Percentiles rank a stretch among this genome's conserved stretches.
Conservation (phyloP, 2,797 vertebrate species). For the Neosilurus hyrtlii region DNA sequence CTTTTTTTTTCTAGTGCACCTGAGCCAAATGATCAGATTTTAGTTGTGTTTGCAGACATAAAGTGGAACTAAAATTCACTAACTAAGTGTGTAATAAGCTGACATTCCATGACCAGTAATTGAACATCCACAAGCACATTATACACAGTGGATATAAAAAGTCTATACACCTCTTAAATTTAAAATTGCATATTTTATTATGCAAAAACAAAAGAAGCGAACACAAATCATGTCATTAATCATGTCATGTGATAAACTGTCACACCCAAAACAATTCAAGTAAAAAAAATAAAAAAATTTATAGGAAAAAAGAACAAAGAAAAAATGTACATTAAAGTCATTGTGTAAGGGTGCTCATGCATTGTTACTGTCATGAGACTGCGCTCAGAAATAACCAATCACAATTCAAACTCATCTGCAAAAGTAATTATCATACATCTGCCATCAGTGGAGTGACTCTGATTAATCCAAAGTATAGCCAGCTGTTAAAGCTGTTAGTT, state of each 20-base stretch:
- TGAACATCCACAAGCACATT: neutral
- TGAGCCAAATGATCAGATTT: slow-evolving; percentile 1
- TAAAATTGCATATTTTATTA: neutral
- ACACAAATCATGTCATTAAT: neutral
- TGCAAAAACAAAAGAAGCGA: neutral
- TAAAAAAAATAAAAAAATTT: neutral
- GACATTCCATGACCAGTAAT: neutral
- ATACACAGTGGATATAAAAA: neutral
- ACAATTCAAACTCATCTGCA: neutral
- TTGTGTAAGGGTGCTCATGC: neutral
- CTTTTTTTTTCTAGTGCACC: neutral
- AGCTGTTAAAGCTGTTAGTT: neutral
- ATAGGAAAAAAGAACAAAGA: neutral
- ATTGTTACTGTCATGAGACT: neutral
- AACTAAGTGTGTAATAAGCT: neutral
- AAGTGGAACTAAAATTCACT: neutral
- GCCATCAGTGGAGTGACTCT: neutral
- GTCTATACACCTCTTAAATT: neutral
- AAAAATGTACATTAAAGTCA: neutral
- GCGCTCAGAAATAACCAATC: neutral
- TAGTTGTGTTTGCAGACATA: neutral
- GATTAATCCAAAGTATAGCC: neutral
- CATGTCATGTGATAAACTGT: too few species aligned
- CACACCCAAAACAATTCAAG: neutral
- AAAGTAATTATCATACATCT: neutral